Conservation (phyloP, 2,888 invertebrate species). For the Vanessa cardui region DNA sequence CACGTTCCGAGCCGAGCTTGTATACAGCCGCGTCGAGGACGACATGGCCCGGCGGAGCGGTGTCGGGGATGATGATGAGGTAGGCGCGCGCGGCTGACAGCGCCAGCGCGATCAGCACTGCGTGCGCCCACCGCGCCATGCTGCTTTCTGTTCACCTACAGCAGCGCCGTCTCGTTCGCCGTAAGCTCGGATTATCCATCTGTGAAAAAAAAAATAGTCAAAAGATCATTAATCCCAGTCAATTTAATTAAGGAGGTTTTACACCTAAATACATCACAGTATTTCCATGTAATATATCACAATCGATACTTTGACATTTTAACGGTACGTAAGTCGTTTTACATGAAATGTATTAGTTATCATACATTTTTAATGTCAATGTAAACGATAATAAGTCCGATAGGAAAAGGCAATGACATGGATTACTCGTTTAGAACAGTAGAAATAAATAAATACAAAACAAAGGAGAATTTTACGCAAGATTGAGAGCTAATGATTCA, state of each 20-base stretch:
- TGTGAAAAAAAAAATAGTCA: constrained; percentile 61
- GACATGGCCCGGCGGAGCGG: constrained; percentile 84
- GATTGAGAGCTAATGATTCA: not conserved
- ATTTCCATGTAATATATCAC: too few relatives aligned
- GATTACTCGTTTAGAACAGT: too few relatives aligned
- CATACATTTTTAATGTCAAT: too few relatives aligned
- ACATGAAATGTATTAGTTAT: too few relatives aligned
- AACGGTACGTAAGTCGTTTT: too few relatives aligned
- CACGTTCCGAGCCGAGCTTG: constrained; percentile 89
- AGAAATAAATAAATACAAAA: not conserved
- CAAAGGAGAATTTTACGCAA: not conserved
- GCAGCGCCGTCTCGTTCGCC: constrained; percentile 69
- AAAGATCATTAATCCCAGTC: not conserved
- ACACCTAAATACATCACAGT: too few relatives aligned
- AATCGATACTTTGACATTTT: too few relatives aligned
- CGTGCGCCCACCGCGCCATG: constrained; percentile 63
- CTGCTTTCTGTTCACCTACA: constrained; percentile 65
- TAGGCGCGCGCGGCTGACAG: constrained; percentile 71
- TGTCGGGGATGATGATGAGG: constrained; percentile 84
- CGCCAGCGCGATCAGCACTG: constrained; percentile 56
- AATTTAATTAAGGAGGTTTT: too few relatives aligned
- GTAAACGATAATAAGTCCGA: too few relatives aligned
- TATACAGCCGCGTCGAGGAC: constrained; percentile 92
- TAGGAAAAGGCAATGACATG: too few relatives aligned
- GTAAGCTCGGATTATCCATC: constrained; percentile 61